Conservation (phyloP, 2,113 vertebrate species). For the Sus scrofa region DNA sequence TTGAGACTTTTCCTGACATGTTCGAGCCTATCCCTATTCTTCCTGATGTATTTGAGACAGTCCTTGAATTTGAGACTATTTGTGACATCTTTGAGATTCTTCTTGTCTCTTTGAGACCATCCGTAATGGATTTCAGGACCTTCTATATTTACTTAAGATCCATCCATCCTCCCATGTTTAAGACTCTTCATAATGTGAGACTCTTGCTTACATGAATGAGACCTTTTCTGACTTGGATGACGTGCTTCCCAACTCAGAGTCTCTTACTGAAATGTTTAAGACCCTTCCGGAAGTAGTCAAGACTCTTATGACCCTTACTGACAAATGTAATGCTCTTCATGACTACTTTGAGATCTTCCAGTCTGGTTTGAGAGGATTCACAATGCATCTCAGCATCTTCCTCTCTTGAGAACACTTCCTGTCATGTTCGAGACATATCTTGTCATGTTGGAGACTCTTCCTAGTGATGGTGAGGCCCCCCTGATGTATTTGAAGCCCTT, state of each 20-base stretch:
- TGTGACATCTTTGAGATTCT: not conserved
- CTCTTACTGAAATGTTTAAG: slow-evolving; percentile 16
- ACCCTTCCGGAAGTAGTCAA: not conserved
- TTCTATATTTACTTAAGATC: not conserved
- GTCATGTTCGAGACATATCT: not conserved
- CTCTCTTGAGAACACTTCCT: not conserved
- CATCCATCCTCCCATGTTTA: not conserved
- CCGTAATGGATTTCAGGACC: not conserved
- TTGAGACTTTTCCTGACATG: not conserved
- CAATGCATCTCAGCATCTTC: not conserved
- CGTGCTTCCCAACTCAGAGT: not conserved
- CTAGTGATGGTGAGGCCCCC: not conserved
- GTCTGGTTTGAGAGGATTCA: not conserved
- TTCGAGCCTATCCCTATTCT: not conserved
- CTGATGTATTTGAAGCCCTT: not conserved
- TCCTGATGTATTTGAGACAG: not conserved
- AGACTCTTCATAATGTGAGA: not conserved
- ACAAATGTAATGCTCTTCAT: not conserved
- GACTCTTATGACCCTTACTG: not conserved
- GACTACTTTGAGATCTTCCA: slow-evolving; percentile 8
- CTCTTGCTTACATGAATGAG: not conserved
- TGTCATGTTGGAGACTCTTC: not conserved
- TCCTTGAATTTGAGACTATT: not conserved
- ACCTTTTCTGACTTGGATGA: not conserved
- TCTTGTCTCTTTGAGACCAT: not conserved